phyloP scores from a whole-genome alignment of 2,888 invertebrate genomes.

The Drosophila algonquin region DNA sequence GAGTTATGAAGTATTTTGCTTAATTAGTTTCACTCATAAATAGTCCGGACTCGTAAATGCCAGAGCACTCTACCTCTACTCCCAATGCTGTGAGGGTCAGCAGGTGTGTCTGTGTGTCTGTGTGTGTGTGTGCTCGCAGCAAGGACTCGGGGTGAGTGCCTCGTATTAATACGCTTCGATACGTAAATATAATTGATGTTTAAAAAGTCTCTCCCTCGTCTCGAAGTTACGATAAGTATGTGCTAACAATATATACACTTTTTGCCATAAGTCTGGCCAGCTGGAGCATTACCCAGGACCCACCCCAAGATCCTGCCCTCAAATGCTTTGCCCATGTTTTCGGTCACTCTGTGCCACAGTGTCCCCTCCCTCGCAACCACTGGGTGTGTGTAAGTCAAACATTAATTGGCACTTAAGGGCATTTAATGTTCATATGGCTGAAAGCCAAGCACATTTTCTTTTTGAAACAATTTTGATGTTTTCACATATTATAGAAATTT shows the following conservation, averaged over 20 bases:
- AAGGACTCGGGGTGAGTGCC: background rate
- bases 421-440: slow-evolving; percentile 56
- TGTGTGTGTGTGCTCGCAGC: background rate
- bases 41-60: background rate
- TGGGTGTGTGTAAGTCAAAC: slow-evolving; percentile 60
- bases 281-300: slow-evolving; percentile 59
- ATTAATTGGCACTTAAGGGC: slow-evolving; percentile 76
- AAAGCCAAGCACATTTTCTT: slow-evolving; percentile 17
- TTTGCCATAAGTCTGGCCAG: slow-evolving; percentile 66
- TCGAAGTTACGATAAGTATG: slow-evolving; percentile 70
- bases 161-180: slow-evolving; percentile 66
- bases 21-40: slow-evolving; percentile 38
- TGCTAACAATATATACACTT: slow-evolving; percentile 52
- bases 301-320: slow-evolving; percentile 1
- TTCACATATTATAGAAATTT: slow-evolving; percentile 68
- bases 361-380: background rate
- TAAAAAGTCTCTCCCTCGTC: slow-evolving; percentile 59
- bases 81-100: background rate
- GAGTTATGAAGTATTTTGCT: slow-evolving; percentile 26
- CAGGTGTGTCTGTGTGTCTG: background rate
- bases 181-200: slow-evolving; percentile 73
- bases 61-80: background rate
- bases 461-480: slow-evolving; percentile 73
- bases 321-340: slow-evolving; percentile 24
- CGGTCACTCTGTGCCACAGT: slow-evolving; percentile 19